Evolutionary conservation across 2,888 invertebrate genomes (phyloP).

Genomic region (Coelopa pilipes): DNA sequence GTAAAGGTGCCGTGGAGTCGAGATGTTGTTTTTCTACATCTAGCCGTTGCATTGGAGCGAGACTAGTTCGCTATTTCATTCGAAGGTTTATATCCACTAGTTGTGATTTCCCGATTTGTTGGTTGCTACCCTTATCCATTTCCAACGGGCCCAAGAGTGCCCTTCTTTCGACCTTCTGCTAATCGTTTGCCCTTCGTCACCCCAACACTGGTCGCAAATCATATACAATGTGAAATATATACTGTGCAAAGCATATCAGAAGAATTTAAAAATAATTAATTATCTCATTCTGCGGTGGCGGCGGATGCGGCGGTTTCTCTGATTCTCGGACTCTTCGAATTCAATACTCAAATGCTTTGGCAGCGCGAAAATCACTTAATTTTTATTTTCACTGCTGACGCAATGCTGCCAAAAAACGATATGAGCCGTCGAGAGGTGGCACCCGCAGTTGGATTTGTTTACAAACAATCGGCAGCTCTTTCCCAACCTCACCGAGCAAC

Average conservation of each 20-base stretch:
- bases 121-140: too few relatives aligned
- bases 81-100: too few relatives aligned
- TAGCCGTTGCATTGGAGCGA: too few relatives aligned
- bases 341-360: neutral
- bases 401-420: conserved; percentile 15
- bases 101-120: too few relatives aligned
- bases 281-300: conserved; percentile 20
- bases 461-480: conserved; percentile 21
- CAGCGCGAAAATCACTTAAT: conserved; percentile 1
- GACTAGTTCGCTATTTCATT: too few relatives aligned
- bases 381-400: conserved; percentile 41
- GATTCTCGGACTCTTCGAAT: neutral
- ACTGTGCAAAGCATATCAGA: neutral
- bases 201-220: neutral
- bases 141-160: neutral
- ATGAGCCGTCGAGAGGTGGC: neutral
- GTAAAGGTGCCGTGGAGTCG: neutral
- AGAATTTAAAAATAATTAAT: conserved; percentile 22
- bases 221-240: conserved; percentile 2
- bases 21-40: too few relatives aligned
- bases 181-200: neutral
- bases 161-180: neutral
- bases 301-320: neutral
- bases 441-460: conserved; percentile 8
- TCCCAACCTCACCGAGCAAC: neutral